Evolutionary conservation across 2,113 vertebrate species (phyloP).

Genomic region (Rhodinocichla rosea): DNA sequence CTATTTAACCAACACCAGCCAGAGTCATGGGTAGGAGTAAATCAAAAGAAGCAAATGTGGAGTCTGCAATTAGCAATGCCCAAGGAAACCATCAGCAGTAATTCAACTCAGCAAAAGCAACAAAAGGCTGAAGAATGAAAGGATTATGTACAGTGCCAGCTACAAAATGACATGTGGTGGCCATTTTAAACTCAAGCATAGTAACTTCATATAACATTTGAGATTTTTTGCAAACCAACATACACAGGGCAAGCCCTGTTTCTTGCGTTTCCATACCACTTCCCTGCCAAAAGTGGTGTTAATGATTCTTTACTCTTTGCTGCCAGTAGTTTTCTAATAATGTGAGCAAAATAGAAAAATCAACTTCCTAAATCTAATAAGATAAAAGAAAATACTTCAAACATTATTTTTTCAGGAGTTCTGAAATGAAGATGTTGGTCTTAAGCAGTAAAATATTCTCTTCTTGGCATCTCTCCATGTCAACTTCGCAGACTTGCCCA

Average conservation of each 20-base stretch:
- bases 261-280: fast-evolving
- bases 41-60: not conserved
- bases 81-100: not conserved
- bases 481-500: not conserved
- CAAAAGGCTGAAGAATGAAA: not conserved
- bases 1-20: not conserved
- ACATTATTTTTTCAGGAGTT: not conserved
- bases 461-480: not conserved
- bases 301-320: not conserved
- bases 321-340: not conserved
- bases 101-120: not conserved
- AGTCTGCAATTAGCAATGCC: not conserved
- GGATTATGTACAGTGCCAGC: not conserved
- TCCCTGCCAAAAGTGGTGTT: not conserved
- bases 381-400: not conserved
- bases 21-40: not conserved
- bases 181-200: not conserved
- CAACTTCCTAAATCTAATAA: not conserved
- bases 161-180: not conserved
- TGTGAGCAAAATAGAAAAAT: not conserved
- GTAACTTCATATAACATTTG: not conserved
- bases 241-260: not conserved
- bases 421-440: not conserved
- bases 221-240: not conserved
- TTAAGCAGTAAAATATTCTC: not conserved